These are phyloP conservation scores for Arge pagana DNA, from an alignment of 2,888 invertebrate genomes.

Conservation along the genomic window DNA sequence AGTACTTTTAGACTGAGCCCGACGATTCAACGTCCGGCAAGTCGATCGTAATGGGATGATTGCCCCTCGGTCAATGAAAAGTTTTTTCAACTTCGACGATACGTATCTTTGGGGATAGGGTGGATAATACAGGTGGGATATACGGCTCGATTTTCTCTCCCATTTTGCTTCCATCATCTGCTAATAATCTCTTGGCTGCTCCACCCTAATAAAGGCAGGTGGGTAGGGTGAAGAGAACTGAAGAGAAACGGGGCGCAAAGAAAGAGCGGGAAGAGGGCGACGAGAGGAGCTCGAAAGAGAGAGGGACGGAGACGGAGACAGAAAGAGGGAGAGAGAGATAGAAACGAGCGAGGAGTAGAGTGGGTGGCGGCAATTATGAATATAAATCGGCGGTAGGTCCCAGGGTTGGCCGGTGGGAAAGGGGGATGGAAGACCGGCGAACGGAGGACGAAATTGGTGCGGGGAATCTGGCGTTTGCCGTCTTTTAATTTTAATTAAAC, in stretches of 20 bases:
- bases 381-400: constrained; percentile 18
- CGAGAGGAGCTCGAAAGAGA: constrained; percentile 26
- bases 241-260: constrained; percentile 27
- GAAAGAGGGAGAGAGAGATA: constrained; percentile 25
- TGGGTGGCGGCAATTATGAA: constrained; percentile 19
- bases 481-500: constrained; percentile 58
- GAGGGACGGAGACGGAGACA: constrained; percentile 17
- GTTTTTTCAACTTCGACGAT: too few species aligned
- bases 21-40: too few species aligned
- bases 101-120: too few species aligned
- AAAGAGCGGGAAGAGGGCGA: constrained; percentile 29
- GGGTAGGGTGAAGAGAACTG: constrained; percentile 14
- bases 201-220: constrained; percentile 39
- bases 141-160: constrained; percentile 19
- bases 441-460: constrained; percentile 44
- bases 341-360: constrained; percentile 21
- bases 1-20: too few species aligned
- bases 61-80: too few species aligned
- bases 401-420: constrained; percentile 12
- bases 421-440: too few species aligned
- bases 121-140: too few species aligned
- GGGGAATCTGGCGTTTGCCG: constrained; percentile 46
- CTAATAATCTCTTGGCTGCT: constrained; percentile 46
- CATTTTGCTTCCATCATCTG: constrained; percentile 45
- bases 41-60: too few species aligned